Base-by-base conservation (phyloP, 2,888 invertebrate genomes). In the Macrosoma leucophasiata region DNA sequence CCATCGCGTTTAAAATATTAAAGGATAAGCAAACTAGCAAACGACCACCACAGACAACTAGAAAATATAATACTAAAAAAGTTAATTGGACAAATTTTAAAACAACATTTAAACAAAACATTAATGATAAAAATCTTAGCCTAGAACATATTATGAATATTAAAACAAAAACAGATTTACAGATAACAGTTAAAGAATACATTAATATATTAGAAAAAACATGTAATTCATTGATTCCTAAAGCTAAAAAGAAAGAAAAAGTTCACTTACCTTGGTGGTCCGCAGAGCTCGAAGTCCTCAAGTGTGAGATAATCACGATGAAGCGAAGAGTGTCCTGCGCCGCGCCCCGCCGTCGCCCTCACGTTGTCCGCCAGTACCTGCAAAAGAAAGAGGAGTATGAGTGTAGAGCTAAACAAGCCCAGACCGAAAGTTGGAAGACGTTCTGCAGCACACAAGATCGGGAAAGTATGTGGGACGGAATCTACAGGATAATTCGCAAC, bases 381-480 rank as follows among this genome's bases (percentile, higher is more conserved):
- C 12, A 22, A 22, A 22, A 22, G 22, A 22, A 22, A 22, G 22
- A 11, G 3, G 11, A 2, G 3, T 12, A 12, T 22, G 22, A 22
- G 7, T 3, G 5, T 7, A 6, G 4, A 22, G 2, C 12, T 2
- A 3, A 3, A 12, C 12, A 22, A 6, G 22, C 22, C 3, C 22
- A 22, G 7, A 22, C 3, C n/a, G n/a, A n/a, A n/a, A n/a, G n/a
- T n/a, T n/a, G n/a, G n/a, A 22, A 11, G 12, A 8, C 3, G 2
- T 22, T 22, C 12, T 22, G 24, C 8, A 2, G 9, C 3, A 10
- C 21, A 4, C 21, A 21, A 6, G 21, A 21, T 2, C 7, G 21
- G 5, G 21, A 39, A 15, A 23, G 31, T 2, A 1, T 39, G 7
- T 39, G 22, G 22, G 22, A 22, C n/a, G 13, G 22, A 22, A 13